Base-by-base conservation (phyloP, 2,888 invertebrate species). In the Oxytorus armatus region DNA sequence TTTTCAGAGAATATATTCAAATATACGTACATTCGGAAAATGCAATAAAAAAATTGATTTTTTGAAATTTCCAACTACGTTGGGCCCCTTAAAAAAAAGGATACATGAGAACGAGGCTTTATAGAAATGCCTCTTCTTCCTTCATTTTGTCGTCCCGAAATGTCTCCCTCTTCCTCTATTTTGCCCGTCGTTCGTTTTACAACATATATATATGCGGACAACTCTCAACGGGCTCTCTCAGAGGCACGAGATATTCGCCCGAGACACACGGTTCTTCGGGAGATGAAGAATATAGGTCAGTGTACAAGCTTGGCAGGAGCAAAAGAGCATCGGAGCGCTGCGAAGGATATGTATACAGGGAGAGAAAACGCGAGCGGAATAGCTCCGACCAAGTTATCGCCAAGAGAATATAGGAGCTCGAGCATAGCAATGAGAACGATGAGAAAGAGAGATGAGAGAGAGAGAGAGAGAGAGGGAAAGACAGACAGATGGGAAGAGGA, bases 221-320 rank as follows among this genome's bases (percentile, higher is more conserved):
- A 66, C 33, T 39, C 57, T 39, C 68, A n/a, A 23, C 42, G 47
- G 66, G 74, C 42, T 74, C 76, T 65, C 75, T 80, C 57, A 72
- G n/a, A n/a, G 70, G 53, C 76, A 68, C 72, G 76, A 75, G 72
- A 72, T 73, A 73, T 75, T 74, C 79, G 83, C 78, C n/a, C 85
- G 84, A 84, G 86, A 89, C 87, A 91, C 90, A 90, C 88, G 90
- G 89, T 90, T 89, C 87, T 85, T 39, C 51, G 36, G 65, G 59
- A 85, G 81, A 74, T 44, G 53, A 73, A 55, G 88, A 90, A 91
- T 90, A 90, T 91, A 91, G 91, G 91, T 91, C 90, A 90, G 91
- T 91, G 88, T 90, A 88, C 88, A 90, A 91, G 89, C 85, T 87
- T 86, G n/a, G 87, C 88, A 89, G 88, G 87, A 90, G 90, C 87